These are phyloP conservation scores for Tychaedon coryphoeus DNA, from an alignment of 2,113 vertebrate genomes.

Conservation along the genomic window DNA sequence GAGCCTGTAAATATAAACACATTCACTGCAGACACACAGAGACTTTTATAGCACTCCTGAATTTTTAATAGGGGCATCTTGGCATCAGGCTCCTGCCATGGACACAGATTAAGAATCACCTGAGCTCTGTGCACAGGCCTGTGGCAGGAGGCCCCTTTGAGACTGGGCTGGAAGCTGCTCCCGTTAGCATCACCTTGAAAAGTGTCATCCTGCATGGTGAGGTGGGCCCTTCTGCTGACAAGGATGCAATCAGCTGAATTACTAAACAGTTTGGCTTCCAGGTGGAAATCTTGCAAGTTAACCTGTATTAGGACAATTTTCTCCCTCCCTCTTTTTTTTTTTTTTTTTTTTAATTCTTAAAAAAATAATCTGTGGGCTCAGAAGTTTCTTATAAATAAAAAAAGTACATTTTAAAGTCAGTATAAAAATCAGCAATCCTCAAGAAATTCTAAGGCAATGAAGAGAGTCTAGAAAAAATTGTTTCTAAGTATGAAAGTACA, in stretches of 20 bases:
- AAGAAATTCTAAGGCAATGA: not conserved
- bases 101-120: not conserved
- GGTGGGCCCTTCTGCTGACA: not conserved
- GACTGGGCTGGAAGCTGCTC: not conserved
- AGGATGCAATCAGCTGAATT: not conserved
- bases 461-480: not conserved
- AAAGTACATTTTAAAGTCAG: not conserved
- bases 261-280: not conserved
- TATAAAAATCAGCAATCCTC: not conserved
- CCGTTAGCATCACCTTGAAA: conserved; percentile 7
- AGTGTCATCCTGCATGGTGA: not conserved
- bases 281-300: not conserved
- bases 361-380: not conserved
- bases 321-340: no score
- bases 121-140: fast-evolving
- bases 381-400: not conserved
- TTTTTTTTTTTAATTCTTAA: not conserved
- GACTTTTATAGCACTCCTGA: not conserved
- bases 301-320: not conserved
- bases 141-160: not conserved
- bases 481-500: not conserved
- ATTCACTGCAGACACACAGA: not conserved
- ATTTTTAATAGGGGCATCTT: not conserved
- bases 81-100: not conserved
- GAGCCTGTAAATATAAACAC: not conserved